Base-by-base conservation (phyloP, 2,888 invertebrate genomes). In the Liposcelis brunnea region DNA sequence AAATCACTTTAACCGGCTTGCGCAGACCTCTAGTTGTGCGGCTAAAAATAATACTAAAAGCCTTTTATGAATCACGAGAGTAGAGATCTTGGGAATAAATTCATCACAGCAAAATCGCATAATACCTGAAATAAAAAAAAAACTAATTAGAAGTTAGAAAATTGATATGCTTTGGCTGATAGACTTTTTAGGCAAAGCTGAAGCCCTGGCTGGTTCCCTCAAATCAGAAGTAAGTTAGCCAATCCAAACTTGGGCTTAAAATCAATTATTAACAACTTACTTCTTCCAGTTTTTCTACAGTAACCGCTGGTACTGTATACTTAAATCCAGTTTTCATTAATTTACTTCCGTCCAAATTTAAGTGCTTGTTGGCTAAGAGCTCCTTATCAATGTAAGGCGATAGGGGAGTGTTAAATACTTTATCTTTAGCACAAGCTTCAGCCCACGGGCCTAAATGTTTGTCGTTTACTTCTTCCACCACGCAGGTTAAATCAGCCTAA, bases 401-500 rank as follows among this genome's bases (percentile, higher is more conserved):
- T 1, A 93, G 68, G 1, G 91, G 91, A 15, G 90, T 84, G 66
- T 89, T 90, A 50, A 70, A 65, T 21, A 91, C 75, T 37, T 70
- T 68, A 61, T 84, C 78, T 50, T 67, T 66, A 50, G 77, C 71
- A 59, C 91, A 91, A 21, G 84, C 75, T 58, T 82, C 81, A 1
- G 89, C 89, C 93, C 93, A 93, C 14, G 90, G 89, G 1, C 74
- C 76, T 66, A 91, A 73, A 61, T 93, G 93, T 60, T 90, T 90
- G 63, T 93, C 91, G 61, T 93, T 93, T 1, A 87, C 86, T 56
- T 91, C 89, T 54, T 89, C 87, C 0, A 86, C 81, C 4, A 86
- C 79, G 7, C 75, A 74, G 1, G 72, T 72, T 65, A 87, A 75
- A 65, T 89, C 87, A 37, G 73, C 67, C 85, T 85, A 60, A 54